phyloP scores from a whole-genome alignment of 92 coral and sea anemone genomes.

The Anthopleura xanthogrammica region DNA sequence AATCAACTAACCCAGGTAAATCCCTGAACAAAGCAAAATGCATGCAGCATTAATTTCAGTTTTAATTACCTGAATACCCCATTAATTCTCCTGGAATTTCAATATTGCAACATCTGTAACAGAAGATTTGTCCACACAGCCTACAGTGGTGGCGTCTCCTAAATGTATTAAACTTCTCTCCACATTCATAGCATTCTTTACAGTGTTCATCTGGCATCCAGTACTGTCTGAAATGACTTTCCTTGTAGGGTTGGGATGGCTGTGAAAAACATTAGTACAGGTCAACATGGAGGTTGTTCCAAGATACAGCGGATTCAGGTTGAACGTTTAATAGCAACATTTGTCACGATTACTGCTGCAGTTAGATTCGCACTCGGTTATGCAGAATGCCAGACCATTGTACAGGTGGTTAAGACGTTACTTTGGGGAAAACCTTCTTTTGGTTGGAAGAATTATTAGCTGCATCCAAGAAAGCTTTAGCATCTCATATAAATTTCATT shows the following conservation, averaged over 20 bases:
- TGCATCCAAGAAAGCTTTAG: no score
- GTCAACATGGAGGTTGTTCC: neutral
- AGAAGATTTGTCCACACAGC: conserved; percentile 98
- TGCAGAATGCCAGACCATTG: no score
- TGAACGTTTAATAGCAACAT: no score
- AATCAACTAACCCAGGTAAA: no score
- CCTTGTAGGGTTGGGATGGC: conserved; percentile 57
- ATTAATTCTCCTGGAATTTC: conserved; percentile 88
- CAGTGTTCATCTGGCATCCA: conserved; percentile 99
- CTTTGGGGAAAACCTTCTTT: no score
- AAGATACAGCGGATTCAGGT: no score
- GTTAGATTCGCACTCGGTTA: no score
- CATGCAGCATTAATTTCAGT: neutral
- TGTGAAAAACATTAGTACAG: neutral
- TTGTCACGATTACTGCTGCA: no score
- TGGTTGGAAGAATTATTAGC: no score
- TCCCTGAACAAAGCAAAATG: no score
- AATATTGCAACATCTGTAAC: conserved; percentile 89
- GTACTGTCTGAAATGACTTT: conserved; percentile 69
- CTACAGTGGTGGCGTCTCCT: conserved; percentile 97
- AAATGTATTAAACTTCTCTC: conserved; percentile 91
- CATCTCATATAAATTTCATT: no score
- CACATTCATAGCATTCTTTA: conserved; percentile 96
- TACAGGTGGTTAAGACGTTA: no score
- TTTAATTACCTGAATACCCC: conserved; percentile 83